A percentile compares a stretch with the other conserved stretches of the same genome.
Evolutionary conservation across 2,113 vertebrate genomes (phyloP).

Genomic region (Barbus barbus): DNA sequence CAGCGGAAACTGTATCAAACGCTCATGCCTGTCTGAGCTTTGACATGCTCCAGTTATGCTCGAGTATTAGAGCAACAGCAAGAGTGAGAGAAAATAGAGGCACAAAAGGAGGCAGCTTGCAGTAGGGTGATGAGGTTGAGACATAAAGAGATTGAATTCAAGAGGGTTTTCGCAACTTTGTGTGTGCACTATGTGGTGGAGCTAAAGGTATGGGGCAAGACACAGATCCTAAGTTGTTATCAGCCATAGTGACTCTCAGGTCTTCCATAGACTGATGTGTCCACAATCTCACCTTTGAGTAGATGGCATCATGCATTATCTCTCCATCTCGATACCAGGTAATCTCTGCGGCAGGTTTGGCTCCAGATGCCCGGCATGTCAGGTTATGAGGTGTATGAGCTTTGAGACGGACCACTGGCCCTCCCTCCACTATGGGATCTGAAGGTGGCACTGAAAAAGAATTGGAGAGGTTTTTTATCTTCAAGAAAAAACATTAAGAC

Average conservation of each 20-base stretch:
- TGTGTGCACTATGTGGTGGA: constrained; percentile 48
- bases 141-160: constrained; percentile 61
- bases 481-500: background rate
- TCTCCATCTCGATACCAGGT: constrained; percentile 88
- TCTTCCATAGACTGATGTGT: constrained; percentile 36
- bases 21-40: constrained; percentile 81
- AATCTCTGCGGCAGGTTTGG: constrained; percentile 86
- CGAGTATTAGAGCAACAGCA: constrained; percentile 69
- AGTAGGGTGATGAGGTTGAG: constrained; percentile 45
- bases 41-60: constrained; percentile 82
- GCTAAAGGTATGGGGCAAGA: constrained; percentile 27
- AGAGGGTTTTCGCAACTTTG: constrained; percentile 49
- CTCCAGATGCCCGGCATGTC: constrained; percentile 82
- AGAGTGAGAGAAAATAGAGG: constrained; percentile 15
- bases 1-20: constrained; percentile 75
- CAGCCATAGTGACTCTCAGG: background rate
- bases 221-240: constrained; percentile 41
- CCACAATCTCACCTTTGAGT: constrained; percentile 78
- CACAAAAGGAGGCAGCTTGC: background rate
- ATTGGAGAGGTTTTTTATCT: constrained; percentile 20
- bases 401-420: constrained; percentile 83
- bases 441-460: constrained; percentile 81
- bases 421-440: constrained; percentile 82
- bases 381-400: constrained; percentile 83
- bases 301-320: constrained; percentile 78